Conservation (phyloP, 2,797 vertebrate species). For the Cichlasoma orientale region DNA sequence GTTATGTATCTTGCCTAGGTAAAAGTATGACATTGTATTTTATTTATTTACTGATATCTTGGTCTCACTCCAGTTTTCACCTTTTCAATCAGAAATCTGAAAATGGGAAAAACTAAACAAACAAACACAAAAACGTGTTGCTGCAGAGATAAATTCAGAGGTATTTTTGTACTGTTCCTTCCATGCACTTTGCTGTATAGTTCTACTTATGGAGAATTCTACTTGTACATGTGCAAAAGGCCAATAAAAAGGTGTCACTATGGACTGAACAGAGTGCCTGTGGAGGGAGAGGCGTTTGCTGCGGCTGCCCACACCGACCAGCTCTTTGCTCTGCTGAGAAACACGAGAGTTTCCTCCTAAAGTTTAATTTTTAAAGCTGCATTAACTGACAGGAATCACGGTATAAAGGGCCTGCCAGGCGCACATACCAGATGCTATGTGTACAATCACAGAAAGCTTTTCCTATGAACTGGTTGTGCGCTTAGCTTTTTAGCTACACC, state of each 20-base stretch:
- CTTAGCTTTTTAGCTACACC: not conserved
- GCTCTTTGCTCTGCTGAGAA: constrained; percentile 10
- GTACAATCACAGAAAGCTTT: not conserved
- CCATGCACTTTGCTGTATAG: constrained; percentile 78
- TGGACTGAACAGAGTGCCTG: constrained; percentile 67
- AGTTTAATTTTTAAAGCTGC: constrained; percentile 30
- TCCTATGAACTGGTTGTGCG: not conserved
- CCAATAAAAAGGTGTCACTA: constrained; percentile 47
- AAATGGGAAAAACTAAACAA: not conserved
- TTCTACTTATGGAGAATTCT: constrained; percentile 73
- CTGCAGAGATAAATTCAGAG: constrained; percentile 73
- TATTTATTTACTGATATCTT: constrained; percentile 75
- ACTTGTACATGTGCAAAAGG: constrained; percentile 70
- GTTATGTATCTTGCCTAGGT: constrained; percentile 74
- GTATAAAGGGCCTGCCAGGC: not conserved
- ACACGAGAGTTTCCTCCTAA: constrained; percentile 22
- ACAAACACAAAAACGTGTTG: constrained; percentile 42
- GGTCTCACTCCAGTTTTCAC: constrained; percentile 71
- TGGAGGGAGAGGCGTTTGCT: constrained; percentile 36
- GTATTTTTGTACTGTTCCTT: constrained; percentile 80
- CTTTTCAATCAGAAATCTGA: constrained; percentile 63
- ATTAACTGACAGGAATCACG: not conserved
- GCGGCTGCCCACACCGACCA: constrained; percentile 34
- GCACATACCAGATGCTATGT: not conserved
- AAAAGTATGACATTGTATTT: constrained; percentile 75